Conservation (phyloP, 2,888 invertebrate genomes). For the Meandrusa payeni region DNA sequence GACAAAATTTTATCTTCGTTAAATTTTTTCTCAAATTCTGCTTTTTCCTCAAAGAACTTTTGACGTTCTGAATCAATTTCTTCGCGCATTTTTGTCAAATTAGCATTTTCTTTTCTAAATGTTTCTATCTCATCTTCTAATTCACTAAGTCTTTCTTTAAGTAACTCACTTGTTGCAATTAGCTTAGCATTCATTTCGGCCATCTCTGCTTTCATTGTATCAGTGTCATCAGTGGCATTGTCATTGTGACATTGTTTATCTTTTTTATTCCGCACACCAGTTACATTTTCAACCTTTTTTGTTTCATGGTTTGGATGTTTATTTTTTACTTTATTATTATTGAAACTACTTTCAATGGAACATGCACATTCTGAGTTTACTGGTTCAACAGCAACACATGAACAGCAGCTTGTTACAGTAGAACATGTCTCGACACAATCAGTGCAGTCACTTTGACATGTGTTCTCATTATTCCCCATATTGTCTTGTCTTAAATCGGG, state of each 20-base stretch:
- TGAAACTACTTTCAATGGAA: conserved; percentile 4
- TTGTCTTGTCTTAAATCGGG: conserved; percentile 44
- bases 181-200: conserved; percentile 71
- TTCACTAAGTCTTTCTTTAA: conserved; percentile 83
- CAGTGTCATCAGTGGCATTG: conserved; percentile 47
- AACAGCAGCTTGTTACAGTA: conserved; percentile 60
- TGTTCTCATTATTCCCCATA: conserved; percentile 50
- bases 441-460: conserved; percentile 53
- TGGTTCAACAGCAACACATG: conserved; percentile 59
- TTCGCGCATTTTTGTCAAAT: conserved; percentile 77
- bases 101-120: conserved; percentile 75
- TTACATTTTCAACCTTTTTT: conserved; percentile 28
- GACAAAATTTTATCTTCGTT: conserved; percentile 84
- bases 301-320: conserved; percentile 29
- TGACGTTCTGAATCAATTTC: conserved; percentile 82
- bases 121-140: conserved; percentile 83
- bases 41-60: conserved; percentile 82
- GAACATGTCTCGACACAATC: conserved; percentile 60
- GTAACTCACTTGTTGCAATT: conserved; percentile 79
- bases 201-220: conserved; percentile 58
- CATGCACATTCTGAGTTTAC: conserved; percentile 26
- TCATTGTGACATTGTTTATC: conserved; percentile 47
- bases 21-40: conserved; percentile 78
- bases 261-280: conserved; percentile 33
- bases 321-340: conserved; percentile 28